These are phyloP conservation scores for Philaethria dido DNA, from an alignment of 2,888 invertebrate species.

Conservation along the genomic window DNA sequence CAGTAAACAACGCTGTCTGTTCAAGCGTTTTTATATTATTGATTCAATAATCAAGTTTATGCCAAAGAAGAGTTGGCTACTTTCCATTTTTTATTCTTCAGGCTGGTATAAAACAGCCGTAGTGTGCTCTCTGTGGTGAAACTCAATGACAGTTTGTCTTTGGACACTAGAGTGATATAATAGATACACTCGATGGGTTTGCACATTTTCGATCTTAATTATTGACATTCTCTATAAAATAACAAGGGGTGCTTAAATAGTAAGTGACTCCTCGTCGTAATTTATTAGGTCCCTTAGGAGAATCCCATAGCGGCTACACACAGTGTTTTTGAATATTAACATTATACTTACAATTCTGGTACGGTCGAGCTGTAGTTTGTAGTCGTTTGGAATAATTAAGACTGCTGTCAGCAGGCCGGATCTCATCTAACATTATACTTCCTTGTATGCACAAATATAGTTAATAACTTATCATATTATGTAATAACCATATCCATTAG, in stretches of 20 bases:
- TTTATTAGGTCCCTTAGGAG: background rate
- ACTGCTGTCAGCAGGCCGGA: conserved; percentile 22
- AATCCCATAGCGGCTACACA: background rate
- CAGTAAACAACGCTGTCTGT: conserved; percentile 15
- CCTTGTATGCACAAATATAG: conserved; percentile 38
- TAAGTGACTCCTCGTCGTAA: background rate
- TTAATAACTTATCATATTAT: conserved; percentile 22
- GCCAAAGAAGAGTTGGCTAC: conserved; percentile 20
- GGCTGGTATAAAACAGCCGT: background rate
- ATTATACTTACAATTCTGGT: background rate
- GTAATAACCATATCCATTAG: background rate
- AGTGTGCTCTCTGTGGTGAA: conserved; percentile 10
- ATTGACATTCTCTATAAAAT: background rate
- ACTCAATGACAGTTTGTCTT: background rate
- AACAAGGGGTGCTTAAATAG: background rate
- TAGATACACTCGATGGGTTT: background rate
- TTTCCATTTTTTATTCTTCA: conserved; percentile 4
- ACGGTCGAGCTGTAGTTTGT: background rate
- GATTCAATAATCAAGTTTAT: background rate
- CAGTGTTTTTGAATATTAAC: background rate
- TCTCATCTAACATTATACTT: conserved; percentile 35
- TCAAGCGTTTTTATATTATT: background rate
- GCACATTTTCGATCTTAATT: background rate
- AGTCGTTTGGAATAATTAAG: background rate
- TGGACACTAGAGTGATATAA: conserved; percentile 2